Base-by-base conservation (phyloP, 2,797 vertebrate genomes). In the Neostethus bicornis region DNA sequence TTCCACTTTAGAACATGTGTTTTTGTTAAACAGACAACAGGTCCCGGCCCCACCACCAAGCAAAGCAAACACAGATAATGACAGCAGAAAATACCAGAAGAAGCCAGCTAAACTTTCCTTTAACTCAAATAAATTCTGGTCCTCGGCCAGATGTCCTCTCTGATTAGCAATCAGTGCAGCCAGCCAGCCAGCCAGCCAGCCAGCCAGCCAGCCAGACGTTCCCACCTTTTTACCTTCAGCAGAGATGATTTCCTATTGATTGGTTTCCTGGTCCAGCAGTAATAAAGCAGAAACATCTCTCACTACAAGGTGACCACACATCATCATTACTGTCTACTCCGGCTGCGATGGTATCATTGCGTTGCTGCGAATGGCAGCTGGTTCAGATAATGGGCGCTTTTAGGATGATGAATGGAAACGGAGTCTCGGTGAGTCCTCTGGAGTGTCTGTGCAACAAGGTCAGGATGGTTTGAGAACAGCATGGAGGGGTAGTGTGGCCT, bases 11-110 rank as follows among this genome's bases (percentile, higher is more conserved):
- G 25, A 69, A 63, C 58, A 74, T 61, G 50, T 75, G 73, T 68
- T 79, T 75, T 20, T 45, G 41, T 58, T 66, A 47, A 70, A 52
- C 52, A 51, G 62, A 73, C 52, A 61, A 66, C 68, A 75, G 61
- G 49, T 57, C 44, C 14, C 32, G 55, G 56, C 19, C 44, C 29
- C 12, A 14, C 42, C n/a, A 13, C 44, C 48, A 60, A 51, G 56
- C 5, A 37, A 66, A 73, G 56, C 52, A 66, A 70, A 70, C 64
- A 66, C 20, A 62, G 25, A 63, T 58, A 52, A 51, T 41, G 62
- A 63, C 44, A 34, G 44, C 17, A 45, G 19, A 63, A 66, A 73
- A 73, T 32, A 67, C 45, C 39, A 47, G 43, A 42, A 63, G 56
- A 31, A 49, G 34, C 26, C 50, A 70, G 63, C 70, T 45, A 54